Base-by-base conservation (phyloP, 2,888 invertebrate genomes). In the Euzetes globulus region DNA sequence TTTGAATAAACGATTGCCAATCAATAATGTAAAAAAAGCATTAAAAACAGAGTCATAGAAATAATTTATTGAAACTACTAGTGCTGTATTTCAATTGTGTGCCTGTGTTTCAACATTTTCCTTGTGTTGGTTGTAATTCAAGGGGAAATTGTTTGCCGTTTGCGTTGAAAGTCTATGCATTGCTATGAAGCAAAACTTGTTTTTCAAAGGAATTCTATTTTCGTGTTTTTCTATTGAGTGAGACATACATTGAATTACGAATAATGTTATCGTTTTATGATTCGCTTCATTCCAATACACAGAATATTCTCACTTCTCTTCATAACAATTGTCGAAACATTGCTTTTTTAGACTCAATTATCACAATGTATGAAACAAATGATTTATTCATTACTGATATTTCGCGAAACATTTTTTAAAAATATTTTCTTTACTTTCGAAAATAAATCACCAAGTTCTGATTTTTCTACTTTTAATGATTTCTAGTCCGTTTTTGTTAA, bases 121-220 rank as follows among this genome's bases (percentile, higher is more conserved):
- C 50, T 50, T 19, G n/a, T 50, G 19, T 50, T 50, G n/a, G 19
- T 50, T 19, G 19, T n/a, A 50, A 19, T 50, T 50, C 19, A 19
- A n/a, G 19, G 50, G 50, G 19, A 50, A 50, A 50, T 50, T 50
- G 50, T 50, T 50, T 19, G 50, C 50, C 3, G 4, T 50, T 50
- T 50, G 50, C 9, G 41, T 19, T 50, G 15, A 50, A n/a, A 50
- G 50, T 50, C n/a, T 50, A 9, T 9, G 50, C 50, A 50, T 50
- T n/a, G 50, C 50, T 19, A 50, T 50, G 50, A 19, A 19, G n/a
- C 5, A 50, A 50, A 50, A 50, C 50, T 50, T 50, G 50, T 50
- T 50, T 50, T 50, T 50, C 50, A 50, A 50, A 50, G 50, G 50
- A 50, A 50, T 50, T n/a, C 50, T 50, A 50, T 50, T 50, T 50